A percentile compares a stretch with the other conserved stretches of the same genome.
phyloP scores from a whole-genome alignment of 2,113 vertebrate genomes.

The Plotosus lineatus region DNA sequence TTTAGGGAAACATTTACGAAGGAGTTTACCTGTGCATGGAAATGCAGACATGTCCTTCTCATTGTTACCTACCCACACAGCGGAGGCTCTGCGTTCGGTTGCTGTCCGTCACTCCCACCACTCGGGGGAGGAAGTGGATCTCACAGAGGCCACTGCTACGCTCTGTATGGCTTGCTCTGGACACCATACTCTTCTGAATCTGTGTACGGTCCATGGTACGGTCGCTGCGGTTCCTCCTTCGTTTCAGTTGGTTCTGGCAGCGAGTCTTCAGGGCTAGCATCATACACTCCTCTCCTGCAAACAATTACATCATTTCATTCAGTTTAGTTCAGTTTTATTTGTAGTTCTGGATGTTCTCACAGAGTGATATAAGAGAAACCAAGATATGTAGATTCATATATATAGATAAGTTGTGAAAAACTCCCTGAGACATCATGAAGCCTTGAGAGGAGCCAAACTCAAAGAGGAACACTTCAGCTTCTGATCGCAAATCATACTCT shows the following conservation, averaged over 20 bases:
- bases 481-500: not conserved
- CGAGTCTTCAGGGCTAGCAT: constrained; percentile 74
- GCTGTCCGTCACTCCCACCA: constrained; percentile 68
- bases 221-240: constrained; percentile 63
- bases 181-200: constrained; percentile 19
- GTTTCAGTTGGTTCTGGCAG: constrained; percentile 79
- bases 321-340: not conserved
- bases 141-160: constrained; percentile 69
- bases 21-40: not conserved
- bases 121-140: constrained; percentile 76
- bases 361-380: constrained; percentile 5
- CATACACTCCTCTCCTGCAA: constrained; percentile 74
- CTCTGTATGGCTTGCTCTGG: constrained; percentile 49
- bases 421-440: not conserved
- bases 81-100: constrained; percentile 73
- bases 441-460: not conserved
- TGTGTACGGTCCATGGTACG: constrained; percentile 54
- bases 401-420: not conserved
- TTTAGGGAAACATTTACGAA: not conserved
- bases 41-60: not conserved
- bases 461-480: not conserved
- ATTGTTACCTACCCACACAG: constrained; percentile 72
- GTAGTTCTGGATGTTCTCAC: not conserved
- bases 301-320: not conserved
- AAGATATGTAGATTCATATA: not conserved